A percentile compares a stretch with the other conserved stretches of the same genome.
Evolutionary conservation across 2,888 invertebrate species (phyloP).

Genomic region (Thymelicus acteon): DNA sequence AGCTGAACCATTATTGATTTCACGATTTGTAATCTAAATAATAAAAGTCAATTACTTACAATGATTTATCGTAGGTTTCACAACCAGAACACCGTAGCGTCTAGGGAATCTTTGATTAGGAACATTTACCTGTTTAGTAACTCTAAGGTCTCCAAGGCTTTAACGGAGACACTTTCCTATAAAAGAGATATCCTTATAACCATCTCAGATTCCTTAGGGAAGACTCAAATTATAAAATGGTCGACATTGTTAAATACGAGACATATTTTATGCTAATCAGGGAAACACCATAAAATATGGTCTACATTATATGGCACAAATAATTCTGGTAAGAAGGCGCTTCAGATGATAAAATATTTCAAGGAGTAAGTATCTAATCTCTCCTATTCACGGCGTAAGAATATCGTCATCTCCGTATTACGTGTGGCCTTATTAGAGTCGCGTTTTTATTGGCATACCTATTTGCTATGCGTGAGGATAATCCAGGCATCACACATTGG

Average conservation of each 20-base stretch:
- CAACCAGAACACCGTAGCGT: too few species aligned
- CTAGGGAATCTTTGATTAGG: too few species aligned
- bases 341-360: slow-evolving; percentile 13
- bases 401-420: slow-evolving; percentile 14
- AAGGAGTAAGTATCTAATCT: slow-evolving; percentile 11
- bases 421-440: slow-evolving; percentile 11
- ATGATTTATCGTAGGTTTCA: too few species aligned
- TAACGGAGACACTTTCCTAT: too few species aligned
- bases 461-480: slow-evolving; percentile 1
- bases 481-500: neutral
- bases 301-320: slow-evolving; percentile 7
- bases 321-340: slow-evolving; percentile 5
- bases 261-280: slow-evolving; percentile 6
- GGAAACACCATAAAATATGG: neutral
- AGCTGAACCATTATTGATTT: too few species aligned
- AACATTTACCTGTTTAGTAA: too few species aligned
- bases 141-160: too few species aligned
- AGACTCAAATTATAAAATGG: neutral
- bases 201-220: neutral
- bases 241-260: neutral
- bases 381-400: neutral
- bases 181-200: too few species aligned
- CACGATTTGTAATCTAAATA: too few species aligned
- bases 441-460: slow-evolving; percentile 1
- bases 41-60: too few species aligned